Percentiles rank a stretch among this genome's conserved stretches.
These are phyloP conservation scores for Norana najaformis DNA, from an alignment of 2,888 invertebrate genomes.

Conservation along the genomic window DNA sequence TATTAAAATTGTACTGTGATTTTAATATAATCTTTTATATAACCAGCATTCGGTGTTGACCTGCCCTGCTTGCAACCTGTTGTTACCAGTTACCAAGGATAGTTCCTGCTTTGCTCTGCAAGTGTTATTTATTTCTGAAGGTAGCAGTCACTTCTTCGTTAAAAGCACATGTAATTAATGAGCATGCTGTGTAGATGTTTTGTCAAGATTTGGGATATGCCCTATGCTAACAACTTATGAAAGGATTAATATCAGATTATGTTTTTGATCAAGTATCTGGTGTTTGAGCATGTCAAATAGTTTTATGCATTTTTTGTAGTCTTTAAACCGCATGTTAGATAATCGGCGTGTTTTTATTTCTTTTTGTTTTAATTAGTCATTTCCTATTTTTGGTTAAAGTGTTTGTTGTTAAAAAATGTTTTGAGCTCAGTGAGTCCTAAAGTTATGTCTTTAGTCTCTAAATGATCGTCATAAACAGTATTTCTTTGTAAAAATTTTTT, in stretches of 20 bases:
- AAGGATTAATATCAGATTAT: not conserved
- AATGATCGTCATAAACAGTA: not conserved
- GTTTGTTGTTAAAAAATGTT: not conserved
- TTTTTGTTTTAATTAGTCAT: not conserved
- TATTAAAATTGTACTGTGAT: no score
- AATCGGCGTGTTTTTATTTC: not conserved
- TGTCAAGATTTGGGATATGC: no score
- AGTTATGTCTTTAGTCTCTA: not conserved
- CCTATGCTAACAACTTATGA: not conserved
- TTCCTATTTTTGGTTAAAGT: not conserved
- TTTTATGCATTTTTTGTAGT: not conserved
- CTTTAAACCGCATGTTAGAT: conserved; percentile 13
- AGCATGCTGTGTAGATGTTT: no score
- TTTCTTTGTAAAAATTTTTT: not conserved
- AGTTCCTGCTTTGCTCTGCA: not conserved
- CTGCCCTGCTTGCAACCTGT: not conserved
- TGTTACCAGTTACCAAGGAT: not conserved
- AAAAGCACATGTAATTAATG: not conserved
- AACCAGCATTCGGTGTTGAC: not conserved
- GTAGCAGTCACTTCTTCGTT: not conserved
- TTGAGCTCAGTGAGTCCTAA: not conserved
- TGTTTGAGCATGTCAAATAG: not conserved
- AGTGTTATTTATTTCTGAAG: not conserved
- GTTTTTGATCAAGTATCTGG: not conserved
- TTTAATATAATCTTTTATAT: not conserved